These are phyloP conservation scores for Lepidochrysops patricia DNA, from an alignment of 2,888 invertebrate species.

Conservation along the genomic window DNA sequence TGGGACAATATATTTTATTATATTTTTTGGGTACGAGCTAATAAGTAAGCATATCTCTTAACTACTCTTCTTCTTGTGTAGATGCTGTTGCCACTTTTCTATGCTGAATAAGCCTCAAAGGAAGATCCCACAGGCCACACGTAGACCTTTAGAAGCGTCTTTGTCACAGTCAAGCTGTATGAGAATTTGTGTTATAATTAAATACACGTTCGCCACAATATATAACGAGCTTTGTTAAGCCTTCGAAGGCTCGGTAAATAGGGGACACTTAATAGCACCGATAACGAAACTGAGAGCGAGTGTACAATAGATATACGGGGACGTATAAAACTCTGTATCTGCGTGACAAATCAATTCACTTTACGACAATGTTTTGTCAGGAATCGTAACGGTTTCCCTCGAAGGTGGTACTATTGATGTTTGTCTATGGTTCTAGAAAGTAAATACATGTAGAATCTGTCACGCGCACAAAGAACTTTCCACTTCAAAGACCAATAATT, in stretches of 20 bases:
- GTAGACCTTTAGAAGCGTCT: not conserved
- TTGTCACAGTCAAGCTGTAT: not conserved
- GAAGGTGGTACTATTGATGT: not conserved
- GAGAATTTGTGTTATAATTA: constrained; percentile 2
- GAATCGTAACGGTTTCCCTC: not conserved
- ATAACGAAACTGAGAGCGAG: constrained; percentile 4
- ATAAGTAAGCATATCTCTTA: too few species aligned
- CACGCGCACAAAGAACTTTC: too few species aligned
- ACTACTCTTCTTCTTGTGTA: too few species aligned
- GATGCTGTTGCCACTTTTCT: too few species aligned
- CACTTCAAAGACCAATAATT: too few species aligned
- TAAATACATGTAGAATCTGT: too few species aligned
- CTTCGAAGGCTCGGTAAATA: constrained; percentile 8
- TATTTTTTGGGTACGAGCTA: too few species aligned
- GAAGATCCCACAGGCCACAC: not conserved
- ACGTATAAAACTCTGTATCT: not conserved
- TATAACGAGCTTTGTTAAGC: constrained; percentile 6
- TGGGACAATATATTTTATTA: too few species aligned
- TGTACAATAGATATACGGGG: not conserved
- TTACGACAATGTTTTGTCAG: not conserved
- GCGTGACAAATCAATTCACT: not conserved
- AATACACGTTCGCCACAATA: constrained; percentile 3
- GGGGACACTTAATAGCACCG: constrained; percentile 7
- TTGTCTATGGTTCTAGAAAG: not conserved
- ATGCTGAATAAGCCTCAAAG: not conserved